These are phyloP conservation scores for Mylabris phalerata DNA, from an alignment of 1,140 invertebrate genomes.

Conservation along the genomic window DNA sequence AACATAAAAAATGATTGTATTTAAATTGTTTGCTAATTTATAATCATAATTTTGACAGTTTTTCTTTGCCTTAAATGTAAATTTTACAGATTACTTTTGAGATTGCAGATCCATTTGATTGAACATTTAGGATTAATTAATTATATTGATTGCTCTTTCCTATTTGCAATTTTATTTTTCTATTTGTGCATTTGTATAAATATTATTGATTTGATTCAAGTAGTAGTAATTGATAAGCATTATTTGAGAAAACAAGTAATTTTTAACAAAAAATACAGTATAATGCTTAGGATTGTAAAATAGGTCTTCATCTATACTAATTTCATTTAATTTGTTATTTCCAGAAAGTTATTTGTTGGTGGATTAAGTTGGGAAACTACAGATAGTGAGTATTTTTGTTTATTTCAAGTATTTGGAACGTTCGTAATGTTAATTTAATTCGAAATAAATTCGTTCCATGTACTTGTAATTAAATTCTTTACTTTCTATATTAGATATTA, in stretches of 20 bases:
- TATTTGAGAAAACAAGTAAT: conserved; percentile 21
- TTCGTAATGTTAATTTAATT: not conserved
- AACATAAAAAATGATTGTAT: conserved; percentile 18
- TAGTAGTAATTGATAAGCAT: conserved; percentile 29
- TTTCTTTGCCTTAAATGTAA: conserved; percentile 25
- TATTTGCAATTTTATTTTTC: not conserved
- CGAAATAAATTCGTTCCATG: no score
- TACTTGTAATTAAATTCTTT: no score
- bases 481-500: no score
- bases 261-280: conserved; percentile 3
- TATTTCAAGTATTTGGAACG: not conserved
- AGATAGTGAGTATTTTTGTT: conserved; percentile 73
- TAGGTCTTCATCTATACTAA: conserved; percentile 28
- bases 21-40: conserved; percentile 16
- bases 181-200: conserved; percentile 17
- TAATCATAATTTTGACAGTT: not conserved
- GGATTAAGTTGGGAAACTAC: conserved; percentile 96
- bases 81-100: conserved; percentile 39
- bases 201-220: conserved; percentile 21
- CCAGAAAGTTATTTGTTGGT: conserved; percentile 96
- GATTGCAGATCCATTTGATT: conserved; percentile 41
- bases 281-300: conserved; percentile 31
- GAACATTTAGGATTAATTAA: conserved; percentile 31
- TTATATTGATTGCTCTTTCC: conserved; percentile 19
- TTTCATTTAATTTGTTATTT: conserved; percentile 48